Base-by-base conservation (phyloP, 2,888 invertebrate genomes). In the Ophonus ardosiacus region DNA sequence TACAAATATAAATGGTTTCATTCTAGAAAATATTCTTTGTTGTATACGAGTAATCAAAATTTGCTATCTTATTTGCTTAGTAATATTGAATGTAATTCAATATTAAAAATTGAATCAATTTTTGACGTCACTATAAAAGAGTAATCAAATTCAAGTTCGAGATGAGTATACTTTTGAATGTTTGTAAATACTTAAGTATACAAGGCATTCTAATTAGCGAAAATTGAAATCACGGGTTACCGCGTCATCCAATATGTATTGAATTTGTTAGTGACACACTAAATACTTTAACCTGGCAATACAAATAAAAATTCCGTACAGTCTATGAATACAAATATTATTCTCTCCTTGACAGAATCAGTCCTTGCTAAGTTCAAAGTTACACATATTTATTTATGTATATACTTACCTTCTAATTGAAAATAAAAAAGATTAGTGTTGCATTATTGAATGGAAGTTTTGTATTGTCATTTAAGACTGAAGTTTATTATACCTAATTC, bases 171-270 rank as follows among this genome's bases (percentile, higher is more conserved):
- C 18, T 63, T 43, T 3, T 15, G 10, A 43, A 65, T 82, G 61
- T 83, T 74, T 71, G 57, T 57, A 74, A 57, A 83, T 63, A 63
- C 81, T 51, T 84, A 63, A 76, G 78, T 51, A 78, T 51, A 78
- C 21, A 38, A 13, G 68, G 8, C 18, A 17, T n/a, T 78, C 84
- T 84, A 84, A 84, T 84, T 78, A 78, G 56, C 17, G 78, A 63
- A 78, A 84, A 84, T 84, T 76, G 31, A 78, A 56, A 65, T 51
- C 84, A 61, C 78, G 65, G 15, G 84, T 10, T 78, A 78, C 18
- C 56, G 43, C 84, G 84, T 84, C 84, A 84, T 78, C 10, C 17
- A 51, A 65, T 78, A 31, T 84, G 43, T 84, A 65, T 43, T 63
- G 51, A 43, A 84, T 51, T 18, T 40, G 38, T 84, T 84, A 84